These are phyloP conservation scores for Saccostrea glomerata DNA, from an alignment of 1,140 invertebrate species.

Conservation along the genomic window DNA sequence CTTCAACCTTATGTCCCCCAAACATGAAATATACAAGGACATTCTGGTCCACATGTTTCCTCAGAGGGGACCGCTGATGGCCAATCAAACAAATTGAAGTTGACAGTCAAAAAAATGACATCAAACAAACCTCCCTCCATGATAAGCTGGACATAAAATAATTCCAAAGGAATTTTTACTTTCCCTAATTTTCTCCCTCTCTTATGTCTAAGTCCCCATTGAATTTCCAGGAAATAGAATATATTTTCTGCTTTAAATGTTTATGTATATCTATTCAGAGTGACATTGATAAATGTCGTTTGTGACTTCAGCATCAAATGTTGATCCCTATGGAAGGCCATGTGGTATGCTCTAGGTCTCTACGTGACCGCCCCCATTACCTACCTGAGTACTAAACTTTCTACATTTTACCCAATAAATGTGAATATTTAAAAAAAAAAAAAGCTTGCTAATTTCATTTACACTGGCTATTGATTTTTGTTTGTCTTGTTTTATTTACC, in stretches of 20 bases:
- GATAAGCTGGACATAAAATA: constrained; percentile 17
- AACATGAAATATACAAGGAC: constrained; percentile 28
- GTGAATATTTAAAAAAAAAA: too few species aligned
- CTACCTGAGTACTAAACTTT: background rate
- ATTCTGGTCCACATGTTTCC: constrained; percentile 18
- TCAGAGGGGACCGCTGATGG: background rate
- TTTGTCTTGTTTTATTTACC: too few species aligned
- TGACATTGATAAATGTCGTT: constrained; percentile 31
- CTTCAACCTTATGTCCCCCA: constrained; percentile 29
- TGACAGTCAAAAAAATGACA: constrained; percentile 34
- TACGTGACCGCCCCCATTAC: background rate
- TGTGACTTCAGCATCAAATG: background rate
- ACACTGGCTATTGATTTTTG: too few species aligned
- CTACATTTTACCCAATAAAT: too few species aligned
- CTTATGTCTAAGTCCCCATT: background rate
- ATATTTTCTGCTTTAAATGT: background rate
- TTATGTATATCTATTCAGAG: constrained; percentile 3
- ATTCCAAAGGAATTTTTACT: constrained; percentile 28
- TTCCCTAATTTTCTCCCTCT: constrained; percentile 7
- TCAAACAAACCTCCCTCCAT: constrained; percentile 7
- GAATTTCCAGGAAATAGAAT: constrained; percentile 23
- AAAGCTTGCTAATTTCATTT: too few species aligned
- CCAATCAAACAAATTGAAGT: constrained; percentile 34
- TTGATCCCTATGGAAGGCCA: background rate
- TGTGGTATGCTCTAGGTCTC: background rate